A percentile compares a stretch with the other conserved stretches of the same genome.
Conservation (phyloP, 53 echinoderm and acorn worm species). For the Echinarachnius parma region DNA sequence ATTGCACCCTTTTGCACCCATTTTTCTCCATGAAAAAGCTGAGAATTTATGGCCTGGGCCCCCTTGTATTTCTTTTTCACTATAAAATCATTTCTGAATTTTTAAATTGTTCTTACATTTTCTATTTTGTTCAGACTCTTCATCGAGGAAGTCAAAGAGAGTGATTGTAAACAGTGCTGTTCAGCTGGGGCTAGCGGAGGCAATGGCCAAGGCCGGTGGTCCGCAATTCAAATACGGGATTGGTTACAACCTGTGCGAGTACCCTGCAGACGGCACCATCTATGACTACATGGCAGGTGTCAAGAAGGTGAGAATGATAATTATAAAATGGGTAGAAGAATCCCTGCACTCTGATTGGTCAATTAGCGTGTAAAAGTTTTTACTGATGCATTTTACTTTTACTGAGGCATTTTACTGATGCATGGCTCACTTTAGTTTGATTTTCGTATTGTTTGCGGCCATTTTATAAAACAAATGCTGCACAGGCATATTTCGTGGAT, state of each 20-base stretch:
- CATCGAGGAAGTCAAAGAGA: conserved; percentile 50
- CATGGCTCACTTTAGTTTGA: too few relatives aligned
- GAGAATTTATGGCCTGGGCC: too few relatives aligned
- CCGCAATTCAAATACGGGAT: conserved; percentile 79
- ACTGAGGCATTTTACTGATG: too few relatives aligned
- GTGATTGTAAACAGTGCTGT: conserved; percentile 55
- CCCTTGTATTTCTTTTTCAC: too few relatives aligned
- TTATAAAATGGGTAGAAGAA: neutral
- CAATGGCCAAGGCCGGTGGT: conserved; percentile 56
- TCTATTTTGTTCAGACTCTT: conserved; percentile 57
- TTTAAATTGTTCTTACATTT: neutral
- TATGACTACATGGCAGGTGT: conserved; percentile 97
- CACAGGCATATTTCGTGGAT: too few relatives aligned
- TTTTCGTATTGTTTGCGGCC: too few relatives aligned
- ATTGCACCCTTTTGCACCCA: too few relatives aligned
- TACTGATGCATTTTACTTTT: too few relatives aligned
- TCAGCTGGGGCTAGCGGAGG: conserved; percentile 71
- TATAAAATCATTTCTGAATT: too few relatives aligned
- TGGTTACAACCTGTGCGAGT: conserved; percentile 82
- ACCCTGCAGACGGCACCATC: conserved; percentile 93
- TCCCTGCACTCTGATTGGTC: neutral
- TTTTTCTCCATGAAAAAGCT: too few relatives aligned
- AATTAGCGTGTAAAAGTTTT: too few relatives aligned
- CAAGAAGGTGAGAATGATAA: conserved; percentile 57
- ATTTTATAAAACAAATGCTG: too few relatives aligned